Evolutionary conservation across 2,888 invertebrate genomes (phyloP).

Genomic region (Platynereis dumerilii): DNA sequence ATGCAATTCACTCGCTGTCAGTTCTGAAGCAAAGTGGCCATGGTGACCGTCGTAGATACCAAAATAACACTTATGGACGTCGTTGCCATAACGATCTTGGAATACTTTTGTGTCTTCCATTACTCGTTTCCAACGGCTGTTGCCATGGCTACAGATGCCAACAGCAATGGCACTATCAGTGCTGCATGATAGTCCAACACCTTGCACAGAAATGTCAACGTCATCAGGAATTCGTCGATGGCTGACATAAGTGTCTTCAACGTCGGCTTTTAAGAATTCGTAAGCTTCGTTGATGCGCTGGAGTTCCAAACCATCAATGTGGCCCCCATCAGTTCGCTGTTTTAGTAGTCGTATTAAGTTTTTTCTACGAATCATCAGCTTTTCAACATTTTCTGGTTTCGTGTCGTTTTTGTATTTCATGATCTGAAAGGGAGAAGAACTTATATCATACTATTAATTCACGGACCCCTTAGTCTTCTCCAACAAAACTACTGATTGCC

Average conservation of each 20-base stretch:
- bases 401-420: constrained; percentile 42
- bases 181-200: constrained; percentile 49
- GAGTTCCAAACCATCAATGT: constrained; percentile 40
- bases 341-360: constrained; percentile 43
- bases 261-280: constrained; percentile 53
- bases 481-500: too few species aligned
- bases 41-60: constrained; percentile 59
- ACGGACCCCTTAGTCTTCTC: too few species aligned
- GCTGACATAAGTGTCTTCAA: constrained; percentile 52
- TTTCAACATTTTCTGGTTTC: constrained; percentile 43
- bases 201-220: constrained; percentile 46
- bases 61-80: constrained; percentile 53
- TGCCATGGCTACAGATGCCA: constrained; percentile 44
- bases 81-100: constrained; percentile 58
- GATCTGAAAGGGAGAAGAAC: too few species aligned
- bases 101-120: constrained; percentile 60
- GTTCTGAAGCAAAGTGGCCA: constrained; percentile 55
- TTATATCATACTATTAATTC: too few species aligned
- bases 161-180: constrained; percentile 44
- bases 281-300: constrained; percentile 51
- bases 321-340: constrained; percentile 29
- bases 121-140: constrained; percentile 52
- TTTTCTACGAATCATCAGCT: constrained; percentile 47
- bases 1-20: constrained; percentile 56
- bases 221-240: constrained; percentile 44